Evolutionary conservation across 2,797 vertebrate species (phyloP), one percentile per base, ranked within the genome.

Genomic region (Eptatretus atami): DNA sequence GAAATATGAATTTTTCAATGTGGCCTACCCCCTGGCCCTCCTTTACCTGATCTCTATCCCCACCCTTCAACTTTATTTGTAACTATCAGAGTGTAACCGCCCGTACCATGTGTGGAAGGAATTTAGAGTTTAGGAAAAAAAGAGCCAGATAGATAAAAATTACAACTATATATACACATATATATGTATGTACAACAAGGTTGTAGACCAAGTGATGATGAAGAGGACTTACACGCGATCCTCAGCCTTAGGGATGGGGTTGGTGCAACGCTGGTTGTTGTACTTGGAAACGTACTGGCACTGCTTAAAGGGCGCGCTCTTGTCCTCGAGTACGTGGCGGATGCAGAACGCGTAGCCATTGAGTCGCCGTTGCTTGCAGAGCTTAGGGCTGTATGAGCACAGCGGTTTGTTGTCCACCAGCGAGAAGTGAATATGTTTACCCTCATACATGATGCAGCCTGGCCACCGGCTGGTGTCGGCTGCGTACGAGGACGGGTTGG

Each of bases 361-460:
- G 68, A 99, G 82, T 75, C 92, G 79, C 75, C 88, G 86, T 78
- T 99, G 92, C 78, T 99, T 99, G 80, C 92, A 99, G 76, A 99
- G 84, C 83, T 96, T 99, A 70, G 92, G 92, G 80, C 92, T 99
- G 77, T 99, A 99, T 2, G 92, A 99, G 83, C 92, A 99, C 84
- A 99, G 81, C 74, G 92, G 90, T 84, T 99, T 99, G 81, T 95
- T 96, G 83, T 96, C 92, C 82, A 96, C 86, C 82, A 96, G 90
- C 78, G 92, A 99, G 85, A 95, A 99, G 84, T 99, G 92, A 88
- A 99, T 96, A 82, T 99, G 92, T 95, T 96, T 99, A 82, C 92
- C 92, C 86, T 99, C 90, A 80, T 90, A 99, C 92, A 99, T 99
- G 87, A 99, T 90, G 90, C 93, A 86, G 88, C 82, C 86, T 88